Evolutionary conservation across 92 coral and sea anemone genomes (phyloP).

Genomic region (Nematostella vectensis): DNA sequence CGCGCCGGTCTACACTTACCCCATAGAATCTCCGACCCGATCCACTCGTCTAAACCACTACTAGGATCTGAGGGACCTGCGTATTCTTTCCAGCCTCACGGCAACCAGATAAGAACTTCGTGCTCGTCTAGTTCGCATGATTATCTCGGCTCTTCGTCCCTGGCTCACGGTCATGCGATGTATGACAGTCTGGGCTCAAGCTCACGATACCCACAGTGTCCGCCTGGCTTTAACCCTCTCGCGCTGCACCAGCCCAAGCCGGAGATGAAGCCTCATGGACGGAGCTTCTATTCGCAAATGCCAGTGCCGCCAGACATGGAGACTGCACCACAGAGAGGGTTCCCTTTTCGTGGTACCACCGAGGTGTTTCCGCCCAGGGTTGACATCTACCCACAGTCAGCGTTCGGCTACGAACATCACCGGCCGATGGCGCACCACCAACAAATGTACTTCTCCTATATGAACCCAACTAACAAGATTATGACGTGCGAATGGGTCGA

Average conservation of each 20-base stretch:
- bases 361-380: conserved; percentile 44
- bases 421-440: conserved; percentile 53
- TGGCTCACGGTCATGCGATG: conserved; percentile 60
- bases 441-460: conserved; percentile 46
- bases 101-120: conserved; percentile 53
- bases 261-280: conserved; percentile 54
- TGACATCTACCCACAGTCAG: conserved; percentile 64
- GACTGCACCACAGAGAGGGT: conserved; percentile 52
- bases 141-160: conserved; percentile 44
- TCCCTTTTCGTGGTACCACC: conserved; percentile 44
- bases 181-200: conserved; percentile 57
- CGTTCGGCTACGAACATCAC: conserved; percentile 72
- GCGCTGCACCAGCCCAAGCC: conserved; percentile 76
- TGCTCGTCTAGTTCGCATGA: conserved; percentile 56
- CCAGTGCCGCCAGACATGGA: conserved; percentile 62
- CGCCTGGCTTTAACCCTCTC: conserved; percentile 55
- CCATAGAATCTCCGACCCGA: conserved; percentile 65
- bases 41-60: conserved; percentile 58
- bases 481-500: conserved; percentile 99
- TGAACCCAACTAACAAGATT: conserved; percentile 75
- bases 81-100: conserved; percentile 57
- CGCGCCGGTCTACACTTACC: conserved; percentile 61
- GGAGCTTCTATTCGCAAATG: conserved; percentile 57
- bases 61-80: conserved; percentile 45
- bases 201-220: conserved; percentile 62